phyloP scores from a whole-genome alignment of 2,888 invertebrate genomes.

The Chymomyza procnemis region DNA sequence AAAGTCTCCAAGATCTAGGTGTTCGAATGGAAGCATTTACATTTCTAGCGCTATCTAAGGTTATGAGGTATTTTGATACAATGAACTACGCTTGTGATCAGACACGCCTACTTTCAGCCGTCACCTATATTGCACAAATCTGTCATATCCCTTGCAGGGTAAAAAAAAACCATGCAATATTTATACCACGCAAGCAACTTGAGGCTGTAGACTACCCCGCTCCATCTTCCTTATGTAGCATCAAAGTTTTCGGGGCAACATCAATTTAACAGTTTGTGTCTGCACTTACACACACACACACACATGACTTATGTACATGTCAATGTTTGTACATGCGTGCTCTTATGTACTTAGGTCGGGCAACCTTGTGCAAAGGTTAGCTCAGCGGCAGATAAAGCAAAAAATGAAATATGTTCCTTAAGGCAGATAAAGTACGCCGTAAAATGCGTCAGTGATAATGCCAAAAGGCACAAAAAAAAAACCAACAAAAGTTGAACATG shows the following conservation, averaged over 20 bases:
- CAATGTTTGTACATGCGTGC: conserved; percentile 5
- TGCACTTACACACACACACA: neutral
- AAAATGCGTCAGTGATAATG: conserved; percentile 45
- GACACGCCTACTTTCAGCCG: too few relatives aligned
- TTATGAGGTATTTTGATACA: too few relatives aligned
- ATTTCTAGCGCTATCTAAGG: too few relatives aligned
- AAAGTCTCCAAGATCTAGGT: too few relatives aligned
- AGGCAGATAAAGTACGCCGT: conserved; percentile 31
- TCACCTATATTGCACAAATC: too few relatives aligned
- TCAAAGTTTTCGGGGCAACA: neutral
- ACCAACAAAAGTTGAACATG: conserved; percentile 10
- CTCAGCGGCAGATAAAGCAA: conserved; percentile 25
- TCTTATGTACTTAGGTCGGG: conserved; percentile 27
- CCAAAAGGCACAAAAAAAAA: conserved; percentile 15
- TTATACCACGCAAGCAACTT: conserved; percentile 43
- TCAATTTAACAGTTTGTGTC: neutral
- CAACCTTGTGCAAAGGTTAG: conserved; percentile 48
- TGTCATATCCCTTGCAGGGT: too few relatives aligned
- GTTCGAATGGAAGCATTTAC: too few relatives aligned
- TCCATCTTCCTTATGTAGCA: neutral
- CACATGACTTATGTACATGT: conserved; percentile 16
- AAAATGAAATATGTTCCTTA: conserved; percentile 10
- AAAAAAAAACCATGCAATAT: too few relatives aligned
- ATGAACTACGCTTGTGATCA: too few relatives aligned
- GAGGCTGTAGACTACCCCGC: neutral